A percentile compares a stretch with the other conserved stretches of the same genome.
phyloP scores from a whole-genome alignment of 30 jellyfish, hydroid and myxozoan species.

The Morbakka virulenta region DNA sequence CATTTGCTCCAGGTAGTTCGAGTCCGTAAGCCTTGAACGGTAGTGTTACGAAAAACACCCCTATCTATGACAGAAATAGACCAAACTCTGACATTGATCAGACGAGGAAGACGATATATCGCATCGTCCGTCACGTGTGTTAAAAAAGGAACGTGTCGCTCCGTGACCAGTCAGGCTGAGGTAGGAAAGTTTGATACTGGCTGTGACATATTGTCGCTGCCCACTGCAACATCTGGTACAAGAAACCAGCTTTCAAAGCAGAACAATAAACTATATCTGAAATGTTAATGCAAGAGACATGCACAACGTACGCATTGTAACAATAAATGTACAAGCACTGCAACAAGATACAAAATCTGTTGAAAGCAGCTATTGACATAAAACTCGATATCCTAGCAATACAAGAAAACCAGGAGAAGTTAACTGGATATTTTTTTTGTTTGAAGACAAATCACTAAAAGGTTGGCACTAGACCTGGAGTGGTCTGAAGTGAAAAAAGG shows the following conservation, averaged over 20 bases:
- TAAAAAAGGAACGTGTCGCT: too few species aligned
- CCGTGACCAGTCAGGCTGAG: too few species aligned
- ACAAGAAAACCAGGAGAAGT: neutral
- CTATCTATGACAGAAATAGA: too few species aligned
- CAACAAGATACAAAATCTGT: neutral
- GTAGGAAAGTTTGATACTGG: neutral
- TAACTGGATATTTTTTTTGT: neutral
- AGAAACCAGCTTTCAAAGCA: too few species aligned
- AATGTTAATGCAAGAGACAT: too few species aligned
- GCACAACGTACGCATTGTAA: neutral
- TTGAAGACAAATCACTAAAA: neutral
- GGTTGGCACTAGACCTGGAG: slow-evolving; percentile 10
- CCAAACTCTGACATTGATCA: too few species aligned
- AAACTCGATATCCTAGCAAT: neutral
- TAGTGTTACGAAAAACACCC: too few species aligned
- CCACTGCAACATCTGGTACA: slow-evolving; percentile 11
- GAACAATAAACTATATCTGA: too few species aligned
- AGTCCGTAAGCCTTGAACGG: too few species aligned
- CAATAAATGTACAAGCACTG: slow-evolving; percentile 3
- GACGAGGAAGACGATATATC: too few species aligned
- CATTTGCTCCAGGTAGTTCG: too few species aligned
- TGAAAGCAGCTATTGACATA: neutral
- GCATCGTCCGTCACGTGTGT: too few species aligned
- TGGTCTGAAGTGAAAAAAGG: slow-evolving; percentile 1
- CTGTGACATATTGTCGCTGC: slow-evolving; percentile 9